phyloP scores from a whole-genome alignment of 2,888 invertebrate genomes.

The Synanthedon vespiformis region DNA sequence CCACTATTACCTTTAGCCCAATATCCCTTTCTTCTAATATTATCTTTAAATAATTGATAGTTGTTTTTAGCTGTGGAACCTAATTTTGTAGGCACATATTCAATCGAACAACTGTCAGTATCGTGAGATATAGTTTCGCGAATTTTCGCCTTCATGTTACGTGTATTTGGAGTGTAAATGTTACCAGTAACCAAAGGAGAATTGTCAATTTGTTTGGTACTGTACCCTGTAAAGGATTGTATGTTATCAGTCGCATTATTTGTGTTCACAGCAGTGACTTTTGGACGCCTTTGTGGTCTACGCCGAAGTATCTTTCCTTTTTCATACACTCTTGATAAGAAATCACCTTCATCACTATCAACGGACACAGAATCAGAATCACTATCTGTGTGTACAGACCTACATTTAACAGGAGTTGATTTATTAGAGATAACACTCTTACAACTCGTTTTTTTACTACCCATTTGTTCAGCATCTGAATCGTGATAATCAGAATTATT shows the following conservation, averaged over 20 bases:
- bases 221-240: conserved; percentile 39
- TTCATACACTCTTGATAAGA: conserved; percentile 49
- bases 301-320: conserved; percentile 34
- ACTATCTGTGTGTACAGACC: conserved; percentile 18
- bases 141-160: conserved; percentile 40
- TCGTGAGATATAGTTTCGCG: conserved; percentile 24
- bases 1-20: conserved; percentile 60
- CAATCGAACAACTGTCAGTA: conserved; percentile 45
- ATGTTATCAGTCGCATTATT: conserved; percentile 20
- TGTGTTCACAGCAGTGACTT: conserved; percentile 13
- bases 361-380: conserved; percentile 54
- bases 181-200: conserved; percentile 51
- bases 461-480: conserved; percentile 32
- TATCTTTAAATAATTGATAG: conserved; percentile 60
- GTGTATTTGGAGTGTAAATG: conserved; percentile 48
- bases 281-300: conserved; percentile 29
- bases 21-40: conserved; percentile 52
- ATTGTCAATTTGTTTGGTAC: conserved; percentile 34
- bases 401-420: neutral
- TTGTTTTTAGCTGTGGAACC: conserved; percentile 53
- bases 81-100: conserved; percentile 60
- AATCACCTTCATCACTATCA: conserved; percentile 53
- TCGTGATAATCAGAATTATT: conserved; percentile 45
- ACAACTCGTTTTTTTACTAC: conserved; percentile 15
- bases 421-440: conserved; percentile 6